Evolutionary conservation across 1,140 invertebrate species (phyloP).

Genomic region (Drosophila athabasca): DNA sequence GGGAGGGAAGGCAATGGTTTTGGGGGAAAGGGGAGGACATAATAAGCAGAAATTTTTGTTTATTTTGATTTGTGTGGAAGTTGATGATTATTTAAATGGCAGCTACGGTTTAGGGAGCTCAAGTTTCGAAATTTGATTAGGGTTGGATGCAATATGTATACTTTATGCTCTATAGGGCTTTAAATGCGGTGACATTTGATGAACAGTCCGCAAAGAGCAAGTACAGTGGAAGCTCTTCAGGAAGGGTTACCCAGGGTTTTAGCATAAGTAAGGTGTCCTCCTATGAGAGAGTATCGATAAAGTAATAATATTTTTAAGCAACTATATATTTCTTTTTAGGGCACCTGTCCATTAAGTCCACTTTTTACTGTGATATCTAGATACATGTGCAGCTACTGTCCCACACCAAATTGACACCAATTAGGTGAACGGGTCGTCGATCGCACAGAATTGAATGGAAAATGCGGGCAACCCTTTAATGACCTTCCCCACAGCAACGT

Average conservation of each 20-base stretch:
- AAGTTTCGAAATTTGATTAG: neutral
- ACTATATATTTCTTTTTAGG: no score
- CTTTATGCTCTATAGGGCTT: slow-evolving; percentile 4
- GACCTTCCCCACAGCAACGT: slow-evolving; percentile 52
- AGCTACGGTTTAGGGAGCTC: neutral
- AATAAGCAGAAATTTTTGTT: slow-evolving; percentile 30
- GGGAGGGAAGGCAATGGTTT: neutral
- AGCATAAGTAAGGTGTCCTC: neutral
- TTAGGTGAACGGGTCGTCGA: slow-evolving; percentile 58
- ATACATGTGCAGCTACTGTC: neutral
- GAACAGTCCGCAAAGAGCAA: slow-evolving; percentile 17
- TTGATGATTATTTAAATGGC: slow-evolving; percentile 37
- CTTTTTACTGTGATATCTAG: neutral
- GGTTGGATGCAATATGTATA: slow-evolving; percentile 13
- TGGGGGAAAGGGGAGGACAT: neutral
- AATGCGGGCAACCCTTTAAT: slow-evolving; percentile 43
- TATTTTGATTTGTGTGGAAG: slow-evolving; percentile 27
- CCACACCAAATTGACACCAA: slow-evolving; percentile 65
- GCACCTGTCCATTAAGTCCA: no score
- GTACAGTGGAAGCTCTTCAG: no score
- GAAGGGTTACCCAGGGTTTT: neutral
- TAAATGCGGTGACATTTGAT: slow-evolving; percentile 22
- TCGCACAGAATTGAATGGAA: slow-evolving; percentile 43
- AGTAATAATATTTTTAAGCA: no score
- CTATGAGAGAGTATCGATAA: no score